Base-by-base conservation (phyloP, 64 coral and sea anemone species). In the Montipora cactus region DNA sequence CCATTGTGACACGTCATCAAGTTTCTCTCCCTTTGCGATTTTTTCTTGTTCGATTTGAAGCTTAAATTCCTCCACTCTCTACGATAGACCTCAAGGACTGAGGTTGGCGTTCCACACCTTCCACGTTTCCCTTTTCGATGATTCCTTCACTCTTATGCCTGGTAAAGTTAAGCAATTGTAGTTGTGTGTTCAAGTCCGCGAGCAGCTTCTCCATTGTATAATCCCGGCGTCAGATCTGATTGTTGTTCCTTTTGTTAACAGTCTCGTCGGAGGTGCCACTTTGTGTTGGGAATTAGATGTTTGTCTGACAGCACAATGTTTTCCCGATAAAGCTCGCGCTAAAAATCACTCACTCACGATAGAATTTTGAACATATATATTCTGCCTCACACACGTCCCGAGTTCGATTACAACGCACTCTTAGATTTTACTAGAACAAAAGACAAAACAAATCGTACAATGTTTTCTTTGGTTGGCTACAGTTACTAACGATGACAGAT, bases 231-330 rank as follows among this genome's bases (percentile, higher is more conserved):
- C 28, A 28, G 28, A 28, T 28, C 28, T 28, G 28, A 28, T 28
- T 28, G 28, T 70, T 70, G 57, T 70, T 70, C 67, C 67, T 20
- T 70, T 20, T 70, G 67, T 70, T 70, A 14, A 28, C 28, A 47
- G 76, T 80, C 78, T 51, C 78, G 78, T 80, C 78, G 78, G 78
- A 80, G 49, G 78, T 80, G 78, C 49, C 47, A 80, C n/a, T 80
- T 80, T 80, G 20, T 81, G 21, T 81, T 50, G 47, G 76, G 47
- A 50, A 78, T 49, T 18, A 15, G 46, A 49, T 50, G 13, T 47
- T 78, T 78, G 76, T 47, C 14, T 78, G 7, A 45, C 1, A 49
- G 50, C 76, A 78, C 10, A 78, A 78, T 49, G 47, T 44, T 75
- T 75, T 75, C 73, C 73, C 22, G 22, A 75, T 75, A 44, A 75